Evolutionary conservation across 23 tunicate genomes (phyloP).

Genomic region (Oikopleura albicans): DNA sequence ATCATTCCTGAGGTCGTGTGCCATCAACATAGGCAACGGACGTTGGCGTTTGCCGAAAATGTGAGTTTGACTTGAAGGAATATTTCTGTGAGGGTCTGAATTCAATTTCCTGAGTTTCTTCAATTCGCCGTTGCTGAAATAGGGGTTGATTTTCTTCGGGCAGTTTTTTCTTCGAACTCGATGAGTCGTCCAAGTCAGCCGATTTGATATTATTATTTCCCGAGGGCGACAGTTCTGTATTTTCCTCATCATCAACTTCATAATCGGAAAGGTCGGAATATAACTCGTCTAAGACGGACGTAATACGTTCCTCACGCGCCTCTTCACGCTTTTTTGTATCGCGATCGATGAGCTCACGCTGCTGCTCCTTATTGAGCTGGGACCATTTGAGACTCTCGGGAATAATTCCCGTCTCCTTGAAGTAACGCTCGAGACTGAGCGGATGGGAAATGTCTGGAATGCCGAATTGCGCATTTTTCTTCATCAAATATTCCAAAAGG

Average conservation of each 20-base stretch:
- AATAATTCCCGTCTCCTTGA: neutral
- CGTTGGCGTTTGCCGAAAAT: neutral
- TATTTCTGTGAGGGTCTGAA: neutral
- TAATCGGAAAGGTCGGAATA: neutral
- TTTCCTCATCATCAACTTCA: neutral
- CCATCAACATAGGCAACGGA: neutral
- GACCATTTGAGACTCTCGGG: neutral
- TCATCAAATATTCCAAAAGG: neutral
- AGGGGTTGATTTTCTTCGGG: neutral
- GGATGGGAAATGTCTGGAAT: constrained; percentile 8
- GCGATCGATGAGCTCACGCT: neutral
- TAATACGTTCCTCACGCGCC: neutral
- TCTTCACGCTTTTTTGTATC: neutral
- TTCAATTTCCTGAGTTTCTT: neutral
- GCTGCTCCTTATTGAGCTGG: neutral
- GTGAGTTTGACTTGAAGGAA: neutral
- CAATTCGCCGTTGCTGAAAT: neutral
- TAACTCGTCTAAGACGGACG: neutral
- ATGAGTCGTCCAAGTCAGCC: neutral
- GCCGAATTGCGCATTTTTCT: neutral
- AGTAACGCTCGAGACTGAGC: neutral
- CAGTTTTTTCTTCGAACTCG: neutral
- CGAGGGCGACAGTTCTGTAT: neutral
- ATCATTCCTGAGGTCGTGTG: neutral
- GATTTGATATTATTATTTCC: neutral